phyloP scores from a whole-genome alignment of 2,888 invertebrate genomes.

The Rhagium mordax region DNA sequence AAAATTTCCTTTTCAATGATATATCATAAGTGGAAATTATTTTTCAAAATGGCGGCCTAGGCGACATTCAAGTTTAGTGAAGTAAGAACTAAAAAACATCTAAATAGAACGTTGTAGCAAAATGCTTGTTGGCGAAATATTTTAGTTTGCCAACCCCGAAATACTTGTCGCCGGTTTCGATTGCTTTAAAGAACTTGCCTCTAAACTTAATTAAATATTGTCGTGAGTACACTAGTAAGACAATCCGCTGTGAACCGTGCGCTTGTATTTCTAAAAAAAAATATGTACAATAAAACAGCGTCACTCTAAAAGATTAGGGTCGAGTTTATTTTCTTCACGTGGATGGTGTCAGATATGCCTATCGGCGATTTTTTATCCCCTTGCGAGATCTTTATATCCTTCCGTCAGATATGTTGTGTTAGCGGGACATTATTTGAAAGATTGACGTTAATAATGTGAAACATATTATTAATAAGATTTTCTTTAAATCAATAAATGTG shows the following conservation, averaged over 20 bases:
- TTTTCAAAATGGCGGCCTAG: too few relatives aligned
- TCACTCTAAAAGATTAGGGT: constrained; percentile 13
- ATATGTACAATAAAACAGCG: background rate
- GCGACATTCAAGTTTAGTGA: too few relatives aligned
- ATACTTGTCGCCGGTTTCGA: too few relatives aligned
- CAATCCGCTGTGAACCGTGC: background rate
- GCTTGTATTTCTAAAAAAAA: background rate
- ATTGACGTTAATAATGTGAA: background rate
- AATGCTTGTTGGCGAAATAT: too few relatives aligned
- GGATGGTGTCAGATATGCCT: background rate
- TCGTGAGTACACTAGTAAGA: too few relatives aligned
- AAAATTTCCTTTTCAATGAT: too few relatives aligned
- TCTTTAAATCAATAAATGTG: background rate
- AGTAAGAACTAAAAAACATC: too few relatives aligned
- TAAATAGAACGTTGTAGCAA: too few relatives aligned
- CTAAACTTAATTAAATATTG: too few relatives aligned
- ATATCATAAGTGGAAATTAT: too few relatives aligned
- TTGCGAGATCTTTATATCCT: background rate
- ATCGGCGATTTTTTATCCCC: background rate
- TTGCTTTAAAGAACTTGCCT: too few relatives aligned
- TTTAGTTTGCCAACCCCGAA: too few relatives aligned
- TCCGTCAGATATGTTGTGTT: background rate
- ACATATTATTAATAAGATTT: background rate
- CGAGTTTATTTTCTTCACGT: constrained; percentile 1
- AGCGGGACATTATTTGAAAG: background rate